A percentile compares a stretch with the other conserved stretches of the same genome.
phyloP scores from a whole-genome alignment of 2,888 invertebrate species.

The Anodontia alba region DNA sequence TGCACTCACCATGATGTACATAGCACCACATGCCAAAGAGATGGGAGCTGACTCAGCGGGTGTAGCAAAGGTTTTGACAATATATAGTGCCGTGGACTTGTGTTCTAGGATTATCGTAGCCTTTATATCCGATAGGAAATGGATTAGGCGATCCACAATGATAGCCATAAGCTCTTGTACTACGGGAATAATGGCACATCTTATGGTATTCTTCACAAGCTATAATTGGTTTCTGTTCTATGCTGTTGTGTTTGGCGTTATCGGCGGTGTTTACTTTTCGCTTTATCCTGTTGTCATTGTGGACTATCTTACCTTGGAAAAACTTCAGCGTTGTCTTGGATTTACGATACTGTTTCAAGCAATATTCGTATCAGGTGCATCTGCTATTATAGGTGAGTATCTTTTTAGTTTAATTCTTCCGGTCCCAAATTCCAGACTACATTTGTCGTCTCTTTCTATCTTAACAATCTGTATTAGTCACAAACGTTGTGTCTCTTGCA shows the following conservation, averaged over 20 bases:
- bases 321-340: slow-evolving; percentile 59
- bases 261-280: slow-evolving; percentile 61
- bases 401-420: too few species aligned
- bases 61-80: slow-evolving; percentile 44
- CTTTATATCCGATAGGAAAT: slow-evolving; percentile 38
- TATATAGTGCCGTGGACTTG: slow-evolving; percentile 46
- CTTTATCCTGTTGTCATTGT: slow-evolving; percentile 63
- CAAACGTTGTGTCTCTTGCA: too few species aligned
- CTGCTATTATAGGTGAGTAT: slow-evolving; percentile 62
- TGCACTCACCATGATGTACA: slow-evolving; percentile 43
- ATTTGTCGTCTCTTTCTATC: too few species aligned
- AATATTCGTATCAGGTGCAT: slow-evolving; percentile 43
- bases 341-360: slow-evolving; percentile 61
- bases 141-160: slow-evolving; percentile 38
- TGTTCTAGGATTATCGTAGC: slow-evolving; percentile 41
- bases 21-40: slow-evolving; percentile 56
- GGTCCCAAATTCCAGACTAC: too few species aligned
- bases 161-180: slow-evolving; percentile 33
- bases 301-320: slow-evolving; percentile 62
- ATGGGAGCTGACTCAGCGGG: slow-evolving; percentile 32
- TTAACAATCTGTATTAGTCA: too few species aligned
- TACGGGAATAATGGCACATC: slow-evolving; percentile 22
- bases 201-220: slow-evolving; percentile 47
- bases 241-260: slow-evolving; percentile 59
- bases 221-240: slow-evolving; percentile 56